Conservation (phyloP, 2,888 invertebrate species). For the Nomada fabriciana region DNA sequence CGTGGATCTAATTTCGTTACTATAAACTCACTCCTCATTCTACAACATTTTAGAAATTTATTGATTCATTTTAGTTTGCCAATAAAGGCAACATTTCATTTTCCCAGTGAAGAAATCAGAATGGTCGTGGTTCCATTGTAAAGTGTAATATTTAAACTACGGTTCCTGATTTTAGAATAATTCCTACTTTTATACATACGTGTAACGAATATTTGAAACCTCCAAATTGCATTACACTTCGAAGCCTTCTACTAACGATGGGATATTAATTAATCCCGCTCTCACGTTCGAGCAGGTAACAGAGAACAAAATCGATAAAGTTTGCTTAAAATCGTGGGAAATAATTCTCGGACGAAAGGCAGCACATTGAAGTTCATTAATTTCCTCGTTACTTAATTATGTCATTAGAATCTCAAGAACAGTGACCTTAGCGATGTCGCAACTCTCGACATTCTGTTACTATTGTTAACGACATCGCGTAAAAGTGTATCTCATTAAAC, state of each 20-base stretch:
- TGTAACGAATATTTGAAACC: background rate
- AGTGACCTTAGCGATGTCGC: slow-evolving; percentile 53
- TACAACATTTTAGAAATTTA: slow-evolving; percentile 44
- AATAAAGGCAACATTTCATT: too few relatives aligned
- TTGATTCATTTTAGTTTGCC: slow-evolving; percentile 9
- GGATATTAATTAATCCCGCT: slow-evolving; percentile 14
- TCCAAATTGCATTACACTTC: background rate
- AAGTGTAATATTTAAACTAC: background rate
- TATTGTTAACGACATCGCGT: slow-evolving; percentile 57
- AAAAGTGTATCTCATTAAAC: slow-evolving; percentile 58
- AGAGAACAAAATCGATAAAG: slow-evolving; percentile 7
- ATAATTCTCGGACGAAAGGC: slow-evolving; percentile 4
- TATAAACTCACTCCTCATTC: slow-evolving; percentile 33
- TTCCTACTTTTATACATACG: background rate
- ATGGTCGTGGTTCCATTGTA: too few relatives aligned
- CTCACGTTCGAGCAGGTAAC: too few relatives aligned
- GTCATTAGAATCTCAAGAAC: slow-evolving; percentile 53
- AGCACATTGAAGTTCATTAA: slow-evolving; percentile 33
- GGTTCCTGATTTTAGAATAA: background rate
- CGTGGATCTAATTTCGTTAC: slow-evolving; percentile 49
- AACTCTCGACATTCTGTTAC: slow-evolving; percentile 60
- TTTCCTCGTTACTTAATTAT: slow-evolving; percentile 51
- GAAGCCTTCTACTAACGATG: background rate
- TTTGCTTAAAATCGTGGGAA: background rate
- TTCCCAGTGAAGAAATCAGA: too few relatives aligned